Evolutionary conservation across 2,113 vertebrate genomes (phyloP).

Genomic region (Natator depressus): DNA sequence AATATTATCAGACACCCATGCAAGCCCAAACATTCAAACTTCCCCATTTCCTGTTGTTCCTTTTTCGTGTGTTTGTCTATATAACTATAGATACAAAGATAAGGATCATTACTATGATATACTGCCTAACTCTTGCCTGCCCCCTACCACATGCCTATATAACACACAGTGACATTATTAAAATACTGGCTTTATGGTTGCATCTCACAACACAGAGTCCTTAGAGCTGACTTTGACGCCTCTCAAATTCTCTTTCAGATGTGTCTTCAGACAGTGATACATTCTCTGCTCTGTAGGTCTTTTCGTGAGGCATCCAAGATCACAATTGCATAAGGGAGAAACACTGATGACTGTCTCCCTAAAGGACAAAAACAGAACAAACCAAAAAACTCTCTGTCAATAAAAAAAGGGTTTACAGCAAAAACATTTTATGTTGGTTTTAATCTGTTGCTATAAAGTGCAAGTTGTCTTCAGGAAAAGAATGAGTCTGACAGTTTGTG

Average conservation of each 20-base stretch:
- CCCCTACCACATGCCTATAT: neutral
- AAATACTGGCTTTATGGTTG: accelerated
- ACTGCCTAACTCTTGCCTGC: neutral
- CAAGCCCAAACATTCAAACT: neutral
- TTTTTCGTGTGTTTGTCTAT: accelerated
- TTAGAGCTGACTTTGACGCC: neutral
- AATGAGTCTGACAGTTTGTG: slow-evolving; percentile 73
- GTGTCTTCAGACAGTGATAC: neutral
- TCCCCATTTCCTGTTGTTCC: neutral
- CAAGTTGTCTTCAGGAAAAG: slow-evolving; percentile 62
- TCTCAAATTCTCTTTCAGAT: neutral
- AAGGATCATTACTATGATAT: no score
- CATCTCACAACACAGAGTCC: neutral
- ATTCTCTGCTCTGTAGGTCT: neutral
- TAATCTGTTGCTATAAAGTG: slow-evolving; percentile 72
- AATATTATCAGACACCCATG: neutral
- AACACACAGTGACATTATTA: neutral
- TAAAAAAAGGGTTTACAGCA: slow-evolving; percentile 63
- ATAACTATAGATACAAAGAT: neutral
- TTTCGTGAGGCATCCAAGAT: slow-evolving; percentile 6
- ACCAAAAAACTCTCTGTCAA: slow-evolving; percentile 23
- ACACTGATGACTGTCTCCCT: neutral
- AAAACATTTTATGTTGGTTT: slow-evolving; percentile 75
- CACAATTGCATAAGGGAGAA: neutral
- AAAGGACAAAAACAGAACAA: slow-evolving; percentile 59